Evolutionary conservation across 1,140 invertebrate genomes (phyloP).

Genomic region (Penaeus japonicus): DNA sequence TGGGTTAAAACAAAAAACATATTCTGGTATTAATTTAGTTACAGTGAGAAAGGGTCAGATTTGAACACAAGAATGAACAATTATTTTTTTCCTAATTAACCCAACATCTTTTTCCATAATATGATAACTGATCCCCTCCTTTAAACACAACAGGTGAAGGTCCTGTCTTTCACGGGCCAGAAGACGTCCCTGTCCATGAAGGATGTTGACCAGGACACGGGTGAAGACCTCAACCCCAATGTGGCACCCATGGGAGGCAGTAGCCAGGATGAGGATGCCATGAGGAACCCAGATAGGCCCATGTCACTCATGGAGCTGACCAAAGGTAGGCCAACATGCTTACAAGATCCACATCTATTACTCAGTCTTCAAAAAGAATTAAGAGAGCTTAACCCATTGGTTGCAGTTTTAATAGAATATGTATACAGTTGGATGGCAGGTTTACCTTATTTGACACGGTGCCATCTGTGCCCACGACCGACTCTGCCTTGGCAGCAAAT

Average conservation of each 20-base stretch:
- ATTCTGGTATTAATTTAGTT: too few relatives aligned
- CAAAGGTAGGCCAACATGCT: conserved; percentile 42
- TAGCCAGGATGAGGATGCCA: conserved; percentile 73
- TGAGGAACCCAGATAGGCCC: conserved; percentile 83
- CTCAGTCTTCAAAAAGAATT: too few relatives aligned
- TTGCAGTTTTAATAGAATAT: too few relatives aligned
- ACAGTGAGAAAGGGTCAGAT: neutral
- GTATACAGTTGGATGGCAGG: too few relatives aligned
- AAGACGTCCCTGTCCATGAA: conserved; percentile 98
- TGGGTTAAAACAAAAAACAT: too few relatives aligned
- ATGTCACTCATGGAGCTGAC: conserved; percentile 57
- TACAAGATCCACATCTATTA: too few relatives aligned
- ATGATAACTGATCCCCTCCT: neutral
- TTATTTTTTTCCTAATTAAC: neutral
- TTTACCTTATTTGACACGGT: too few relatives aligned
- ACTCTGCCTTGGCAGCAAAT: too few relatives aligned
- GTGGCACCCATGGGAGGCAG: conserved; percentile 57
- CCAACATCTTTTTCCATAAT: too few relatives aligned
- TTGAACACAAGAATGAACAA: neutral
- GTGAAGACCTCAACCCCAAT: conserved; percentile 91
- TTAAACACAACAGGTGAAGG: conserved; percentile 73
- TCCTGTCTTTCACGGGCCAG: conserved; percentile 87
- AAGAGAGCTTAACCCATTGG: too few relatives aligned
- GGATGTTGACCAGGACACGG: conserved; percentile 95
- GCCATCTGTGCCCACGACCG: too few relatives aligned